Evolutionary conservation across 2,113 vertebrate genomes (phyloP).

Genomic region (Pygoscelis antarcticus): DNA sequence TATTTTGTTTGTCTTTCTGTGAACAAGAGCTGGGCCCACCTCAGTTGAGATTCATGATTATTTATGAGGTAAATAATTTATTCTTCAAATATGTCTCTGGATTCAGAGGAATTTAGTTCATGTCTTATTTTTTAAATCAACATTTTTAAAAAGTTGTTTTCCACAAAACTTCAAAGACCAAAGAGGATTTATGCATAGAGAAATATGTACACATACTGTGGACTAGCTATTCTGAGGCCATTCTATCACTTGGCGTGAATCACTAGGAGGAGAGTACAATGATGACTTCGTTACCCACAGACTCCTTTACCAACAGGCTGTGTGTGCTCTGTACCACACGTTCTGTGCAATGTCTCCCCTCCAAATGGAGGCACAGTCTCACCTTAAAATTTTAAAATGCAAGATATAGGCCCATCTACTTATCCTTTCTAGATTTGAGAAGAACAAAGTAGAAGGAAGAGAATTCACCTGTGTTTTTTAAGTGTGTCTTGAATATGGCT

Average conservation of each 20-base stretch:
- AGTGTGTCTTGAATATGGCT: background rate
- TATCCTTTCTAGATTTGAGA: background rate
- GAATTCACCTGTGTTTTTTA: background rate
- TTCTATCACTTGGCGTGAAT: background rate
- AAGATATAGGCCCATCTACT: background rate
- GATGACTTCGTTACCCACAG: no score
- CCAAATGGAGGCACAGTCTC: background rate
- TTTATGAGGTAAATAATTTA: background rate
- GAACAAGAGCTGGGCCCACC: background rate
- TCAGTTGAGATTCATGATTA: background rate
- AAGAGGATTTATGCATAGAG: background rate
- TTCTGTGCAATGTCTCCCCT: background rate
- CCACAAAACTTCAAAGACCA: background rate
- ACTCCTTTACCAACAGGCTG: background rate
- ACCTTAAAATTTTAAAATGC: background rate
- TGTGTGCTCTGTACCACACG: background rate
- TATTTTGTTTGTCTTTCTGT: background rate
- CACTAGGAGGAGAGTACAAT: background rate
- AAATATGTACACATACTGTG: rapidly evolving
- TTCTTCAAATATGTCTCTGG: background rate
- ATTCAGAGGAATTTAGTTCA: background rate
- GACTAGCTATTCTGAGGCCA: background rate
- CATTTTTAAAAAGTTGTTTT: background rate
- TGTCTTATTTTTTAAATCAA: background rate
- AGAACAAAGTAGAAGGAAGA: background rate